Base-by-base conservation (phyloP, 2,888 invertebrate genomes). In the Synanthedon myopaeformis region DNA sequence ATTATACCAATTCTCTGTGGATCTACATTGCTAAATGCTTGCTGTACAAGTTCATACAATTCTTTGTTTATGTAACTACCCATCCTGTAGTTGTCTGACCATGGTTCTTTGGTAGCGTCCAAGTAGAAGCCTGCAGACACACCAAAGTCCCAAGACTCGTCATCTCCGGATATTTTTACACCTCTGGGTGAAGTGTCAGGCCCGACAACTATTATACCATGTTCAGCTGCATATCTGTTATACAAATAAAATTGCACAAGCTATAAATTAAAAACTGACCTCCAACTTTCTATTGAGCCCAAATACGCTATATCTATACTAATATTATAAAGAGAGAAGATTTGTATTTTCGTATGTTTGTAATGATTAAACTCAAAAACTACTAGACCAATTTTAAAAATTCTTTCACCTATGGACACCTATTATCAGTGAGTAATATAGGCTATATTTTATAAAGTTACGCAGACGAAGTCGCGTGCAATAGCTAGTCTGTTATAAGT, bases 101-200 rank as follows among this genome's bases (percentile, higher is more conserved):
- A 99, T 14, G 96, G 96, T n/a, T 93, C 92, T 64, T 92, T 89
- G 0, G 92, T 92, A 4, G 99, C 97, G 86, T 99, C 94, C 1
- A 99, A 88, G 78, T 99, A 99, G 79, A 98, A 98, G 0, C 98
- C 97, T 58, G 99, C 99, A 5, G 95, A 95, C 10, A 93, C 92
- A 35, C 99, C 99, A 83, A 99, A 97, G 80, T 98, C 98, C 91
- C 94, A 98, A 14, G 91, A 89, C 42, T 96, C 97, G 71, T 96
- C 94, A 82, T 99, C 96, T 0, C 97, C 98, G 13, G 94, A 92
- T 55, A 99, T 91, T 64, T 95, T 94, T 11, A 95, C 90, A 5
- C 94, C 96, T 65, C 98, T 90, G 1, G 99, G 99, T 62, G 98
- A 98, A 0, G 99, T 99, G 71, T 99, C 99, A 0, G 99, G 98